Evolutionary conservation across 2,113 vertebrate species (phyloP).

Genomic region (Cisticola juncidis): DNA sequence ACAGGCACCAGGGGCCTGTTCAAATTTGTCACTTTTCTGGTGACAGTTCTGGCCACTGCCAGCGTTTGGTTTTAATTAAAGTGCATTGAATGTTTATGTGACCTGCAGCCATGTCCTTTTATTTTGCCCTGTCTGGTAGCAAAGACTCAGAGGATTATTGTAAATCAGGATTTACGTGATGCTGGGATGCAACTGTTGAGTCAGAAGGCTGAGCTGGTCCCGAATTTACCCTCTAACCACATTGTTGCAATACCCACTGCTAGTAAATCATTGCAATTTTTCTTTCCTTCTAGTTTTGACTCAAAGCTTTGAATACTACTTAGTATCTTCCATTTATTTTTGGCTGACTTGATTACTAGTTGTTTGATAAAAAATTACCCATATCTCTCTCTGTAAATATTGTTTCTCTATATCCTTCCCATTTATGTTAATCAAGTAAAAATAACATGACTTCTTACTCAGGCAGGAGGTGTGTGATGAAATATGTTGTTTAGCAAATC

Average conservation of each 20-base stretch:
- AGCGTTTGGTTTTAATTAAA: background rate
- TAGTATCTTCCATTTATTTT: background rate
- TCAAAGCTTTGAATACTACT: background rate
- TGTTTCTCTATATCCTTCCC: background rate
- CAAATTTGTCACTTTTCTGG: background rate
- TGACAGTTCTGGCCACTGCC: background rate
- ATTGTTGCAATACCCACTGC: background rate
- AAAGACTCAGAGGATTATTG: background rate
- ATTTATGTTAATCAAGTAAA: slow-evolving; percentile 9
- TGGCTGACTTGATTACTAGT: background rate
- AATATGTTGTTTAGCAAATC: slow-evolving; percentile 13
- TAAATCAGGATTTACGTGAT: background rate
- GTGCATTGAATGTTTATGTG: background rate
- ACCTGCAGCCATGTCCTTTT: background rate
- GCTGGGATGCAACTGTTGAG: background rate
- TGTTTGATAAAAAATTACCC: background rate
- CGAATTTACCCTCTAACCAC: background rate
- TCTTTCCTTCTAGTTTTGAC: background rate
- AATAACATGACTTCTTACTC: background rate
- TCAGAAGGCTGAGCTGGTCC: background rate
- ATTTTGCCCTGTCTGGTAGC: background rate
- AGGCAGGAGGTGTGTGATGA: background rate
- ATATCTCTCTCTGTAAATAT: background rate
- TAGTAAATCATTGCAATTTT: background rate
- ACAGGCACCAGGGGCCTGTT: background rate